These are phyloP conservation scores for Trichopoda pennipes DNA, from an alignment of 2,888 invertebrate species.

Conservation along the genomic window DNA sequence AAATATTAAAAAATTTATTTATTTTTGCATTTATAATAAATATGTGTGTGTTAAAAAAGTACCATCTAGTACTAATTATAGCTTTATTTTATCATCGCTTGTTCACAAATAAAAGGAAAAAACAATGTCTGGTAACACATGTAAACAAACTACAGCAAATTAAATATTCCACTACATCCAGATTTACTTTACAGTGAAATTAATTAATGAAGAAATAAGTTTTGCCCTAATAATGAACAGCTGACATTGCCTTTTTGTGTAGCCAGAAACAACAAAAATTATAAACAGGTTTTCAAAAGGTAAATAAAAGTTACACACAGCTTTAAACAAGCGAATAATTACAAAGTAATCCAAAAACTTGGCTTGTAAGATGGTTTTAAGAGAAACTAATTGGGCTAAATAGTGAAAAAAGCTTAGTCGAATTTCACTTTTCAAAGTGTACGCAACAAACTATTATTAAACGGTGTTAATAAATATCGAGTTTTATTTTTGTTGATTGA, in stretches of 20 bases:
- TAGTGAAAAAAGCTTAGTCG: constrained; percentile 48
- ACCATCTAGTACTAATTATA: too few relatives aligned
- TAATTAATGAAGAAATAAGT: too few relatives aligned
- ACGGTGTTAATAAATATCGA: background rate
- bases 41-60: too few relatives aligned
- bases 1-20: too few relatives aligned
- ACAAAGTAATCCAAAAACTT: constrained; percentile 34
- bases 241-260: constrained; percentile 17
- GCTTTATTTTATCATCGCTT: too few relatives aligned
- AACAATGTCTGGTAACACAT: too few relatives aligned
- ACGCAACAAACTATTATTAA: constrained; percentile 70
- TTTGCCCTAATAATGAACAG: constrained; percentile 13
- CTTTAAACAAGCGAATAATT: constrained; percentile 3
- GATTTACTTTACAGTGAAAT: too few relatives aligned
- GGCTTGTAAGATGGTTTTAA: constrained; percentile 36
- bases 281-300: constrained; percentile 47
- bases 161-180: too few relatives aligned
- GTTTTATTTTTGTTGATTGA: background rate
- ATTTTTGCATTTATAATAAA: too few relatives aligned
- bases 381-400: constrained; percentile 53
- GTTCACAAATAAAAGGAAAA: too few relatives aligned
- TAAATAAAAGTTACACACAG: constrained; percentile 46
- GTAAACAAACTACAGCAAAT: too few relatives aligned
- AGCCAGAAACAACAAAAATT: background rate
- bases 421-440: constrained; percentile 68